phyloP scores from a whole-genome alignment of 2,797 vertebrate genomes.

The Arrhamphus sclerolepis region DNA sequence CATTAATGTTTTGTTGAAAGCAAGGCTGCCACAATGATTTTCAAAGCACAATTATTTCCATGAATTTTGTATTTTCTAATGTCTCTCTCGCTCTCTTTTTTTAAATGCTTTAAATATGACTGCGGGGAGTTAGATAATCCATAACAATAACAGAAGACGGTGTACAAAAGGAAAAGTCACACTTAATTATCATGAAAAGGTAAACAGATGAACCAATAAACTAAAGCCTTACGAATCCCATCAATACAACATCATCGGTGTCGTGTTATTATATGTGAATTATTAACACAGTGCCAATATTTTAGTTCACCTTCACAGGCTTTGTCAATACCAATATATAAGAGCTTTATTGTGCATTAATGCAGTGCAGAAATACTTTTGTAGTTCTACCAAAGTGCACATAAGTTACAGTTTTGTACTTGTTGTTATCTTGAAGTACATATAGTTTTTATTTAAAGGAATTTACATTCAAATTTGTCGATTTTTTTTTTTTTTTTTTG shows the following conservation, averaged over 20 bases:
- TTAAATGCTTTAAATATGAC: background rate
- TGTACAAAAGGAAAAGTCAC: background rate
- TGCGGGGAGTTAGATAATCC: background rate
- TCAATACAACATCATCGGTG: background rate
- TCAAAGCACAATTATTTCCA: background rate
- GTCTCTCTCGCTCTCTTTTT: too few species aligned
- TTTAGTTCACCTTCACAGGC: background rate
- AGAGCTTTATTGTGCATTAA: too few species aligned
- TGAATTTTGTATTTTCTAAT: background rate
- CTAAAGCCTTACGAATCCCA: background rate
- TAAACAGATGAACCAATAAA: background rate
- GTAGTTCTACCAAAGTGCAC: too few species aligned
- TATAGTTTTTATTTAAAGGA: too few species aligned
- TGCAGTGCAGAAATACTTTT: too few species aligned
- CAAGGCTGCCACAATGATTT: constrained; percentile 7
- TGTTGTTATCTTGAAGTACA: too few species aligned
- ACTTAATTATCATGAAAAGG: background rate
- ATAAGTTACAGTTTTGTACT: too few species aligned
- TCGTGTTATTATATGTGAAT: background rate
- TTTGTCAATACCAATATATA: background rate
- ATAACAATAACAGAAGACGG: background rate
- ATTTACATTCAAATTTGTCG: too few species aligned
- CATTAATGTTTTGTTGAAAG: constrained; percentile 11
- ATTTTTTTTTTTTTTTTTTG: too few species aligned
- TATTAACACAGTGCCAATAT: background rate